phyloP scores from a whole-genome alignment of 2,797 vertebrate genomes.

The Lithobates sylvaticus region DNA sequence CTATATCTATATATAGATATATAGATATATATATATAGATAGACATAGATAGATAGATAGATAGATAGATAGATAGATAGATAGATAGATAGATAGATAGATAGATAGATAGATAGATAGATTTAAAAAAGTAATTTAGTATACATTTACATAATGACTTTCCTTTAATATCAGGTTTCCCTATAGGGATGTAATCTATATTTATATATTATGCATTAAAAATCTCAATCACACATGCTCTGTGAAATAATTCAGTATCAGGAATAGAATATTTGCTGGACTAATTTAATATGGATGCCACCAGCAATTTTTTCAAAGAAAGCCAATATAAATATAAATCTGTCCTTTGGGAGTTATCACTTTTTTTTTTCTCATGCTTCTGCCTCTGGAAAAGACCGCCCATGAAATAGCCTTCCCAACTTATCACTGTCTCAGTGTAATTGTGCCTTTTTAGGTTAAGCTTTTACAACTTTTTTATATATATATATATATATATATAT shows the following conservation, averaged over 20 bases:
- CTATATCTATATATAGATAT: too few relatives aligned
- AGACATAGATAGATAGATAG: too few relatives aligned
- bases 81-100: background rate
- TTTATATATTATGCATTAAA: constrained; percentile 24
- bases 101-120: background rate
- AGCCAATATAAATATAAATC: constrained; percentile 45
- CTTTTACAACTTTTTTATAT: background rate
- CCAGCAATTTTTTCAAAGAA: constrained; percentile 44
- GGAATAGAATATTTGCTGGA: constrained; percentile 25
- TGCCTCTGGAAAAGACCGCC: constrained; percentile 19
- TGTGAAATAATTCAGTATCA: constrained; percentile 40
- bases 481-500: constrained; percentile 2
- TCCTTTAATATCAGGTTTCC: constrained; percentile 10
- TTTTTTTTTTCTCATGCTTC: constrained; percentile 6
- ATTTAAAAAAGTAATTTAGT: constrained; percentile 16
- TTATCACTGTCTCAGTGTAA: constrained; percentile 30
- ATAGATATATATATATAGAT: too few relatives aligned
- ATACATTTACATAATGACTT: constrained; percentile 23
- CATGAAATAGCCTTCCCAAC: constrained; percentile 9
- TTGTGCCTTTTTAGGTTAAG: constrained; percentile 9
- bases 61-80: background rate
- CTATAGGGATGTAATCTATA: constrained; percentile 30
- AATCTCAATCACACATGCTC: constrained; percentile 32
- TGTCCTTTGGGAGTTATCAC: constrained; percentile 28
- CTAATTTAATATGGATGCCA: constrained; percentile 54